phyloP scores from a whole-genome alignment of 2,113 vertebrate genomes.

The Plecotus auritus region DNA sequence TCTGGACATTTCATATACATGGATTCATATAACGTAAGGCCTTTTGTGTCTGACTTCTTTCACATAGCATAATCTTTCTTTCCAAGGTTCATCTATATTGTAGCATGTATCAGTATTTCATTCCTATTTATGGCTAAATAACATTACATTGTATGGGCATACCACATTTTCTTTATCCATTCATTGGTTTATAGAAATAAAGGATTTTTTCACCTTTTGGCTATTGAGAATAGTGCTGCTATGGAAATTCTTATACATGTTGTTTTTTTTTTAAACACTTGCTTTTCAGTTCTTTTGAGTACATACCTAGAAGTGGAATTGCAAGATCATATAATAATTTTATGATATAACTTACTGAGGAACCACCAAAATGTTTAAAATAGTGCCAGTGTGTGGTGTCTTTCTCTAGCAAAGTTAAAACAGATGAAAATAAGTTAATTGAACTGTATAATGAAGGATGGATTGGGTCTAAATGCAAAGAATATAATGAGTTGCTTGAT shows the following conservation, averaged over 20 bases:
- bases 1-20: no score
- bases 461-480: not conserved
- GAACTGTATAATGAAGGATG: not conserved
- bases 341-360: not conserved
- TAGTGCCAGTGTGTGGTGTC: not conserved
- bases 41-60: not conserved
- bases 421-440: not conserved
- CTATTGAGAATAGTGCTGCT: not conserved
- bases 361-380: not conserved
- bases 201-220: not conserved
- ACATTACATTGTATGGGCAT: not conserved
- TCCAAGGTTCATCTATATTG: not conserved
- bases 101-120: not conserved
- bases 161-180: not conserved
- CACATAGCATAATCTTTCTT: not conserved
- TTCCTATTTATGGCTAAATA: not conserved
- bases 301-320: not conserved
- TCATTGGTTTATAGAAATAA: not conserved
- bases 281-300: conserved; percentile 7
- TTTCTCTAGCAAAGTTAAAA: not conserved
- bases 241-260: not conserved
- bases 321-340: not conserved
- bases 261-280: not conserved
- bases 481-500: not conserved
- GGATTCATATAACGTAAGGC: no score